Conservation (phyloP, 1,140 invertebrate species). For the Aphelinus atriplicis region DNA sequence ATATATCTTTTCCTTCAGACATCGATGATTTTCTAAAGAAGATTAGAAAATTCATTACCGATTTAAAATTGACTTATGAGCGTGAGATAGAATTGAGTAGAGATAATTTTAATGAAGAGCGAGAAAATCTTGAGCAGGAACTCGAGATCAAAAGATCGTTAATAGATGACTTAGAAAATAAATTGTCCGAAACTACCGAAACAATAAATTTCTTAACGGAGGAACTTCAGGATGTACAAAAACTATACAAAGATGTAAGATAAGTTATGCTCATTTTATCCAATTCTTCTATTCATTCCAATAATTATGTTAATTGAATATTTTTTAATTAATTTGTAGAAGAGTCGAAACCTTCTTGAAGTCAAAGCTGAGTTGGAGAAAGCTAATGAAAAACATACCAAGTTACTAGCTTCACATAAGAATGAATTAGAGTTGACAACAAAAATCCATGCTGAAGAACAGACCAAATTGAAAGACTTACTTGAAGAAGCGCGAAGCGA, state of each 20-base stretch:
- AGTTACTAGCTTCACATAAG: slow-evolving; percentile 45
- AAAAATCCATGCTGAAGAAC: slow-evolving; percentile 47
- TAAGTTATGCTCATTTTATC: slow-evolving; percentile 2
- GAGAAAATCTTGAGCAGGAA: slow-evolving; percentile 45
- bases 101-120: slow-evolving; percentile 48
- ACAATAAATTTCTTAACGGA: slow-evolving; percentile 46
- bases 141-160: slow-evolving; percentile 42
- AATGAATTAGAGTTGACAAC: slow-evolving; percentile 50
- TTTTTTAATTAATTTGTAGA: slow-evolving; percentile 37
- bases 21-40: slow-evolving; percentile 44
- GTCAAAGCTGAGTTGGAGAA: slow-evolving; percentile 47
- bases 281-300: background rate
- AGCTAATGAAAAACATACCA: slow-evolving; percentile 41
- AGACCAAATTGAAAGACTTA: slow-evolving; percentile 46
- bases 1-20: slow-evolving; percentile 34
- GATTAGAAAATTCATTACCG: slow-evolving; percentile 37
- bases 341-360: slow-evolving; percentile 40
- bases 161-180: slow-evolving; percentile 44
- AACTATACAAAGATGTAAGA: slow-evolving; percentile 48
- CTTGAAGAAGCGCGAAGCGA: slow-evolving; percentile 45
- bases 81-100: slow-evolving; percentile 40
- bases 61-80: slow-evolving; percentile 42
- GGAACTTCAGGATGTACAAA: slow-evolving; percentile 49
- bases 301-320: background rate
- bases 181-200: slow-evolving; percentile 44